phyloP scores from a whole-genome alignment of 2,797 vertebrate species.

The Squalus acanthias region DNA sequence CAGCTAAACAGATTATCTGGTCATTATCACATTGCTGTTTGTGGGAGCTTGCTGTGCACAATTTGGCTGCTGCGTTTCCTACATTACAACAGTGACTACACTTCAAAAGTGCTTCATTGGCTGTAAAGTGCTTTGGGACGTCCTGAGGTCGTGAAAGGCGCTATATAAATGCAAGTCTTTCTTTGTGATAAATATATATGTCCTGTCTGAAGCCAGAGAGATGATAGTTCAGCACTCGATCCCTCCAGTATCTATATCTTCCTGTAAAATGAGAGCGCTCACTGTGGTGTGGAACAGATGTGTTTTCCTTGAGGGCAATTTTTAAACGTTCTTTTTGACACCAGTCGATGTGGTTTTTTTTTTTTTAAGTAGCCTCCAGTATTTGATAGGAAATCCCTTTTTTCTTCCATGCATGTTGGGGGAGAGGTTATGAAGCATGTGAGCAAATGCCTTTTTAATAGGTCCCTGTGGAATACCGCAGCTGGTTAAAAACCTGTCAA shows the following conservation, averaged over 20 bases:
- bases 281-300: not conserved
- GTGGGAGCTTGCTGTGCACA: not conserved
- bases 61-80: not conserved
- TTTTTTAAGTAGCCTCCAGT: constrained; percentile 2
- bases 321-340: not conserved
- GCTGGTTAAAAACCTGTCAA: constrained; percentile 7
- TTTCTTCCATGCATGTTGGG: not conserved
- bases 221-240: not conserved
- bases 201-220: not conserved
- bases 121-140: not conserved
- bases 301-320: not conserved
- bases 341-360: not conserved
- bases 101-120: not conserved
- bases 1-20: not conserved
- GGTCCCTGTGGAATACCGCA: not conserved
- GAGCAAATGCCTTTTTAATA: constrained; percentile 13
- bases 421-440: not conserved
- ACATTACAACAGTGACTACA: not conserved
- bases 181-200: not conserved
- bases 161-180: not conserved
- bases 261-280: not conserved
- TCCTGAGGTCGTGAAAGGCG: not conserved
- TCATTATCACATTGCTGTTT: not conserved
- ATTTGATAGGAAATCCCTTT: not conserved
- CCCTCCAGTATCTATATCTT: not conserved